Percentiles rank a stretch among this genome's conserved stretches.
Conservation (phyloP, 2,797 vertebrate genomes). For the Corythornis leucogaster region DNA sequence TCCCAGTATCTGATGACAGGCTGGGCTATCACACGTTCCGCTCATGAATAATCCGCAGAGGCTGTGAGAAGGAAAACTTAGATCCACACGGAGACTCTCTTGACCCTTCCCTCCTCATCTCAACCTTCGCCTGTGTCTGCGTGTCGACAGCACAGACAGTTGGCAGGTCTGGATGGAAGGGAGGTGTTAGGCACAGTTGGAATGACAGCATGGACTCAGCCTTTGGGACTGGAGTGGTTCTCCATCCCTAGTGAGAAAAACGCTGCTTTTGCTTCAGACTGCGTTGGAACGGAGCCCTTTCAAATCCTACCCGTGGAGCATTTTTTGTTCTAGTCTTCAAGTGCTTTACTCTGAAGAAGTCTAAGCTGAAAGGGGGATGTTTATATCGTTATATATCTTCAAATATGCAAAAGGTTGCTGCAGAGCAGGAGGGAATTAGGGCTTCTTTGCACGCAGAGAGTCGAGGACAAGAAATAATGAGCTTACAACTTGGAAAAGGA, state of each 20-base stretch:
- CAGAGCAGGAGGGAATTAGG: slow-evolving; percentile 21
- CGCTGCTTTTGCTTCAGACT: neutral
- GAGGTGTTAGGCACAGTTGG: slow-evolving; percentile 68
- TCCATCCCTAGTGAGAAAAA: slow-evolving; percentile 2
- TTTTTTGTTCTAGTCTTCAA: neutral
- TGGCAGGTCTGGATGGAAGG: slow-evolving; percentile 44
- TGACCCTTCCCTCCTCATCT: slow-evolving; percentile 43
- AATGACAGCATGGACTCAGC: slow-evolving; percentile 58
- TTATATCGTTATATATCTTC: neutral
- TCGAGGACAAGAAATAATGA: slow-evolving; percentile 34
- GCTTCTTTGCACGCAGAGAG: neutral
- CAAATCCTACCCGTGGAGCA: neutral
- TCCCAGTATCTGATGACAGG: slow-evolving; percentile 70
- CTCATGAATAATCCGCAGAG: slow-evolving; percentile 69
- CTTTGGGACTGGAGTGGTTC: slow-evolving; percentile 11
- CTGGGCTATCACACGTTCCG: slow-evolving; percentile 58
- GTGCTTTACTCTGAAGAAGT: neutral
- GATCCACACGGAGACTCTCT: neutral
- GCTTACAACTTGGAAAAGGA: neutral
- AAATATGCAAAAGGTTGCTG: slow-evolving; percentile 30
- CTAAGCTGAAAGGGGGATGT: neutral
- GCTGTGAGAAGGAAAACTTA: slow-evolving; percentile 63
- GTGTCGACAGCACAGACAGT: slow-evolving; percentile 62
- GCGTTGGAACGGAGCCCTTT: neutral
- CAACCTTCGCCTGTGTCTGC: slow-evolving; percentile 2